Evolutionary conservation across 1,140 invertebrate species (phyloP), one percentile per base, ranked within the genome.

Genomic region (Rhyacophila brunnea): DNA sequence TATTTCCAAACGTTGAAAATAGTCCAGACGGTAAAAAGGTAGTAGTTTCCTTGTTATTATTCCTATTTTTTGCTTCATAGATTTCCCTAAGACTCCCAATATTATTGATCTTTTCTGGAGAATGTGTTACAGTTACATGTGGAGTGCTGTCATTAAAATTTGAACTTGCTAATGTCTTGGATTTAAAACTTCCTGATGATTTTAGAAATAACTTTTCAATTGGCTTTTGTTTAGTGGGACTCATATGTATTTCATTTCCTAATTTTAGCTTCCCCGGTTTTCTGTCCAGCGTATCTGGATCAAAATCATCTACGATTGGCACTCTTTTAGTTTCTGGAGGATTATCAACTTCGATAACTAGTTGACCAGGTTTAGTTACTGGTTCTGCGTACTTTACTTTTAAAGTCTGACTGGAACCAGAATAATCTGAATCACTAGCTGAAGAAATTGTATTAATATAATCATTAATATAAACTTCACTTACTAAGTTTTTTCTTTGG

Each of bases 221-320:
- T 3, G 47, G 46, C 1, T 52, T 58, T 5, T 47, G 48, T 3
- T 44, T 48, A 19, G 19, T 47, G 28, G 43, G 14, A 13, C 10
- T 53, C 69, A 54, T 50, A 20, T 60, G 10, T 18, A 34, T 46
- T 5, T 58, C 49, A n/a, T 49, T 50, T 19, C 14, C 14, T 6
- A 60, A 10, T 49, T 43, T 53, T 50, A 65, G 69, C 70, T 61
- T 72, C 50, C 69, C 74, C 13, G 88, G 86, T 70, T 91, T 90
- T 14, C 90, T 78, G 67, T 92, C 90, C 14, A 92, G 71, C 1
- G 91, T 93, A 65, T 93, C 91, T 0, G 89, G 88, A 68, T 92
- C 90, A 67, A 91, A 92, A 54, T 83, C 80, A 59, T 92, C 89
- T 9, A 59, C 68, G 19, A 66, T 58, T 10, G 68, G 71, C 50